Evolutionary conservation across 2,888 invertebrate genomes (phyloP).

Genomic region (Caenorhabditis macrosperma): DNA sequence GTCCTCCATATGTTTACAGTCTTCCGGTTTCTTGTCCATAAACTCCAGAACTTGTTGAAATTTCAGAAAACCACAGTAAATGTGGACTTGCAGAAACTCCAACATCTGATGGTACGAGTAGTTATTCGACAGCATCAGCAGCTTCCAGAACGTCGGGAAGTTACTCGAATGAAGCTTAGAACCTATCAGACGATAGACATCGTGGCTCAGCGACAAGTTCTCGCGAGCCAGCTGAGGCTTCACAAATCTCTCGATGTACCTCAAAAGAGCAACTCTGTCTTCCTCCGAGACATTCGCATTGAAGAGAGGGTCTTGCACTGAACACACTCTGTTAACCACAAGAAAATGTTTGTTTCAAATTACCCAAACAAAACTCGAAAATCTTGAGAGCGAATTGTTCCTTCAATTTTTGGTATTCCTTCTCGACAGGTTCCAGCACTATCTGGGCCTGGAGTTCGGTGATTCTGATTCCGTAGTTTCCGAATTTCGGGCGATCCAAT

Average conservation of each 20-base stretch:
- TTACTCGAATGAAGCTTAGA: not conserved
- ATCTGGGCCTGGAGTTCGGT: not conserved
- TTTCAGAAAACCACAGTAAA: not conserved
- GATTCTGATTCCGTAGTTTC: not conserved
- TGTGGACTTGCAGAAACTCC: not conserved
- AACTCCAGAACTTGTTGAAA: not conserved
- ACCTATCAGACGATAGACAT: too few relatives aligned
- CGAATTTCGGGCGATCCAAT: not conserved
- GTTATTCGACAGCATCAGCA: not conserved
- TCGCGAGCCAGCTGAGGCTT: too few relatives aligned
- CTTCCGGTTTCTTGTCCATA: not conserved
- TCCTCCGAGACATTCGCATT: too few relatives aligned
- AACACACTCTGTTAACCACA: too few relatives aligned
- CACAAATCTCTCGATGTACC: too few relatives aligned
- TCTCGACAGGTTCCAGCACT: not conserved
- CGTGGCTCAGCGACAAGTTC: too few relatives aligned
- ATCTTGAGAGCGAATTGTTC: too few relatives aligned
- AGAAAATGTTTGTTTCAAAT: too few relatives aligned
- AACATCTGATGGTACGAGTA: slow-evolving; percentile 14
- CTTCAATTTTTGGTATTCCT: too few relatives aligned
- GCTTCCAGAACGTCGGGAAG: not conserved
- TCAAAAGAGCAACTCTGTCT: too few relatives aligned
- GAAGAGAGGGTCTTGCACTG: too few relatives aligned
- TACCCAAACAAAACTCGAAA: too few relatives aligned
- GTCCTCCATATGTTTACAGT: not conserved